Percentiles rank a stretch among this genome's conserved stretches.
phyloP scores from a whole-genome alignment of 2,888 invertebrate species.

The Tenthredo mesomela region DNA sequence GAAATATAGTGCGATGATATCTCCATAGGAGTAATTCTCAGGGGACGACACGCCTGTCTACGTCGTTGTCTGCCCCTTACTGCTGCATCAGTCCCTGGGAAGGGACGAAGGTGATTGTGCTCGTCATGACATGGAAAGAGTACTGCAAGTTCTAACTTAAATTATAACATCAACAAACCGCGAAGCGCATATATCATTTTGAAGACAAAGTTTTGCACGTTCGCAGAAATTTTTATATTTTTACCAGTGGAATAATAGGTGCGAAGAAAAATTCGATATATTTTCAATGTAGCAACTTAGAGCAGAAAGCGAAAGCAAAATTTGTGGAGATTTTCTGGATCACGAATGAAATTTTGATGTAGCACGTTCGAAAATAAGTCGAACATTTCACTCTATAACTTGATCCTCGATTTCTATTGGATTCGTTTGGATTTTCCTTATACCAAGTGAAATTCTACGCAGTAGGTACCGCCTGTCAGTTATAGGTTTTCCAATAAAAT shows the following conservation, averaged over 20 bases:
- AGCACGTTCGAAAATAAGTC: slow-evolving; percentile 6
- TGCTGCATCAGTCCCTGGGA: slow-evolving; percentile 21
- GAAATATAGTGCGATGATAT: slow-evolving; percentile 2
- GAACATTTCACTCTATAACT: slow-evolving; percentile 14
- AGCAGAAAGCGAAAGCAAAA: not conserved
- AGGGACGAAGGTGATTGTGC: slow-evolving; percentile 36
- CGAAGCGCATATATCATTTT: not conserved
- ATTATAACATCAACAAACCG: not conserved
- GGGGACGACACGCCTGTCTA: slow-evolving; percentile 47
- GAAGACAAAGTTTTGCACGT: not conserved
- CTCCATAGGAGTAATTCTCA: slow-evolving; percentile 14
- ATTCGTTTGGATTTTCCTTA: slow-evolving; percentile 5
- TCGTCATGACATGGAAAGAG: not conserved
- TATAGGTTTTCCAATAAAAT: slow-evolving; percentile 40
- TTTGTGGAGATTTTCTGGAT: not conserved
- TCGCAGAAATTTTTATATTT: not conserved
- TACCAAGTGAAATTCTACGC: not conserved
- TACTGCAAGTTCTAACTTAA: not conserved
- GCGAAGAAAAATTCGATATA: not conserved
- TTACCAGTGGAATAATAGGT: not conserved
- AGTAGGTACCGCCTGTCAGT: slow-evolving; percentile 23
- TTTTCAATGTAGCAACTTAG: not conserved
- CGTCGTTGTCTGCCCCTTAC: slow-evolving; percentile 14
- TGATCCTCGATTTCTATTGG: slow-evolving; percentile 11
- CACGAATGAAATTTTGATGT: not conserved